These are phyloP conservation scores for Varecia variegata DNA, from an alignment of 2,797 vertebrate genomes.

Conservation along the genomic window DNA sequence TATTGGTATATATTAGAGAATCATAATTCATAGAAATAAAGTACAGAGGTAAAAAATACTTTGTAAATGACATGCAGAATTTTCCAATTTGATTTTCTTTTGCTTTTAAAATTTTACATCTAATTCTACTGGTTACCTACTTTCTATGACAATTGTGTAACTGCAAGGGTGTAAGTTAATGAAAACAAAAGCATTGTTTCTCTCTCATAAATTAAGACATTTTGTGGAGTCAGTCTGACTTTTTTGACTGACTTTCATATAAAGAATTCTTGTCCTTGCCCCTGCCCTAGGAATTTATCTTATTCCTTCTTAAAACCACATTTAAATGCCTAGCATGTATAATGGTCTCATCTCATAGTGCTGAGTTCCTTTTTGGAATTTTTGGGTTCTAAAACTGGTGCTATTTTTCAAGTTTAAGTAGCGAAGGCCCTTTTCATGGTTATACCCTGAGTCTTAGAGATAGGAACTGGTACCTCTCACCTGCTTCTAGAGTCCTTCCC, in stretches of 20 bases:
- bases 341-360: conserved; percentile 56
- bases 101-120: conserved; percentile 17
- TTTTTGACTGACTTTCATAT: conserved; percentile 45
- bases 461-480: conserved; percentile 55
- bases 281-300: conserved; percentile 71
- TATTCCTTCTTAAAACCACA: conserved; percentile 80
- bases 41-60: conserved; percentile 14
- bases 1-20: not conserved
- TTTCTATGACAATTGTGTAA: conserved; percentile 15
- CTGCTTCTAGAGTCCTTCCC: conserved; percentile 65
- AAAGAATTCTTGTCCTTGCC: not conserved
- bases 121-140: not conserved
- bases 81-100: conserved; percentile 46
- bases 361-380: conserved; percentile 67
- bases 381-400: conserved; percentile 40
- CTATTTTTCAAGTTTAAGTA: conserved; percentile 16
- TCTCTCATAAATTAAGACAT: not conserved
- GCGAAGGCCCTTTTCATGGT: not conserved
- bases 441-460: not conserved
- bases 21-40: conserved; percentile 31
- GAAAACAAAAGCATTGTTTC: conserved; percentile 7
- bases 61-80: conserved; percentile 6
- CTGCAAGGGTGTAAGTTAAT: conserved; percentile 5
- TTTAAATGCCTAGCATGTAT: conserved; percentile 31
- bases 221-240: not conserved